Evolutionary conservation across 2,888 invertebrate species (phyloP).

Genomic region (Meiosimyza decipiens): DNA sequence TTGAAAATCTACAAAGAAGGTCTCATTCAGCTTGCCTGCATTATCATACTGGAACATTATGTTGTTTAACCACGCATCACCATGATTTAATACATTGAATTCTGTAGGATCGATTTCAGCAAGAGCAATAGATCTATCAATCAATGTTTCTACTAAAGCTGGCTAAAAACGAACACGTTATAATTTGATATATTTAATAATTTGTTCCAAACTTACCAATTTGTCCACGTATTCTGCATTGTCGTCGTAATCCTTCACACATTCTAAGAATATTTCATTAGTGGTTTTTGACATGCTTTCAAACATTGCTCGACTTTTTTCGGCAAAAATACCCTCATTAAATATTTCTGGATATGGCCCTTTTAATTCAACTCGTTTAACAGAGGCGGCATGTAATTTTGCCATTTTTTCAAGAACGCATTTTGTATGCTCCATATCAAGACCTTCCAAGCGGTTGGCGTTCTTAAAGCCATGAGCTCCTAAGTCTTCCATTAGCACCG

Average conservation of each 20-base stretch:
- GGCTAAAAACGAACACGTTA: conserved; percentile 18
- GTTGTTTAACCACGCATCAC: conserved; percentile 60
- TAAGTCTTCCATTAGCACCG: conserved; percentile 57
- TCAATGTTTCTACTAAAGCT: conserved; percentile 41
- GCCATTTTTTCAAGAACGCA: conserved; percentile 53
- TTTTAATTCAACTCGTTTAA: conserved; percentile 47
- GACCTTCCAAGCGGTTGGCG: conserved; percentile 53
- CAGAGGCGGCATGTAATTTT: conserved; percentile 60
- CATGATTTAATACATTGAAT: conserved; percentile 54
- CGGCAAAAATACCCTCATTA: conserved; percentile 36
- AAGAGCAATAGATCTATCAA: conserved; percentile 23
- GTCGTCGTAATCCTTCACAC: conserved; percentile 24
- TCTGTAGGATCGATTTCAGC: conserved; percentile 40
- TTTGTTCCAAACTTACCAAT: conserved; percentile 41
- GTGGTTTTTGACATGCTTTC: conserved; percentile 14
- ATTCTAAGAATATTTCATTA: conserved; percentile 32
- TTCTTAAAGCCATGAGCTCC: conserved; percentile 51
- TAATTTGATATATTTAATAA: not conserved
- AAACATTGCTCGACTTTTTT: conserved; percentile 39
- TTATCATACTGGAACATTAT: conserved; percentile 54
- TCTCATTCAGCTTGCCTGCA: conserved; percentile 45
- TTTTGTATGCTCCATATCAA: conserved; percentile 54
- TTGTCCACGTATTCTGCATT: conserved; percentile 32
- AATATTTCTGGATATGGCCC: conserved; percentile 45
- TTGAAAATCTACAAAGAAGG: conserved; percentile 54